Conservation (phyloP, 1,140 invertebrate genomes). For the Drosophila kohkoa region DNA sequence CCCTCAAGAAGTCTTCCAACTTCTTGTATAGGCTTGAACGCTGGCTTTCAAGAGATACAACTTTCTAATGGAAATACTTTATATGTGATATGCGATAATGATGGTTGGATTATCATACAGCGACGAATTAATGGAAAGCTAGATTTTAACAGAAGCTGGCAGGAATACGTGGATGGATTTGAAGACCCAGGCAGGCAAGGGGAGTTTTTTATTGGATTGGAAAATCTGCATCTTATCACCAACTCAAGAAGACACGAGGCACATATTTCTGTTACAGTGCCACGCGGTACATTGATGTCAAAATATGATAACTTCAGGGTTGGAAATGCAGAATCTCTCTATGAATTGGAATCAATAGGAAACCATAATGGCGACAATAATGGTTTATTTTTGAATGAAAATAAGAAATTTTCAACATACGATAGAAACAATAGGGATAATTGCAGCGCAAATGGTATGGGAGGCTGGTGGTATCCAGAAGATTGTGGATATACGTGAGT, state of each 20-base stretch:
- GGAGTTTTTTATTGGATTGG: slow-evolving; percentile 25
- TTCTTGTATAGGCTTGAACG: background rate
- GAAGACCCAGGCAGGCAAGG: background rate
- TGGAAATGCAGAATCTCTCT: background rate
- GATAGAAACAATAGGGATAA: background rate
- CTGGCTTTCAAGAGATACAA: background rate
- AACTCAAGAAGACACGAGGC: background rate
- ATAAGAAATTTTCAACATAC: background rate
- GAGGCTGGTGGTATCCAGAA: no score
- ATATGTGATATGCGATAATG: background rate
- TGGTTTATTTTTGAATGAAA: no score
- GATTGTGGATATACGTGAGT: no score
- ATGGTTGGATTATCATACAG: slow-evolving; percentile 14
- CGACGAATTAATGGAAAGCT: background rate
- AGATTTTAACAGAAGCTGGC: background rate
- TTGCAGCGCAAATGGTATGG: no score
- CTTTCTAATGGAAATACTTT: background rate
- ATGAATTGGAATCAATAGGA: slow-evolving; percentile 7
- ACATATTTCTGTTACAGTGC: background rate
- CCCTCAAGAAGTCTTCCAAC: background rate
- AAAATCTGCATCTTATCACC: slow-evolving; percentile 14
- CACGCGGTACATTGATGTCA: no score
- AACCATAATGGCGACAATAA: background rate
- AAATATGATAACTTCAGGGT: slow-evolving; percentile 10
- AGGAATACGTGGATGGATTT: slow-evolving; percentile 8